Percentiles rank a stretch among this genome's conserved stretches.
Evolutionary conservation across 2,113 vertebrate genomes (phyloP).

Genomic region (Helogale parvula): DNA sequence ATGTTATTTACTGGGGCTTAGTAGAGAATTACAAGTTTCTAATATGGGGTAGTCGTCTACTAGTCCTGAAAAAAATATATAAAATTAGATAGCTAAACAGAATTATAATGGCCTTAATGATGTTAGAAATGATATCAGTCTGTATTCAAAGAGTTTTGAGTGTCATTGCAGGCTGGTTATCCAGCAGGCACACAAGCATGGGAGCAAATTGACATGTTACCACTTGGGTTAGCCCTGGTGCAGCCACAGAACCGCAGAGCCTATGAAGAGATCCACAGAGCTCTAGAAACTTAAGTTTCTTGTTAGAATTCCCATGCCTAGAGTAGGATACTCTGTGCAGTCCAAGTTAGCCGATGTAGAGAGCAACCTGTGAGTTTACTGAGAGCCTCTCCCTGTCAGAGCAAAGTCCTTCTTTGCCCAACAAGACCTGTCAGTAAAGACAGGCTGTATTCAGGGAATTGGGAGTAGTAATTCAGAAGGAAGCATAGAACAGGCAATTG

Average conservation of each 20-base stretch:
- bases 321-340: not conserved
- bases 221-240: not conserved
- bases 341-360: not conserved
- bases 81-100: not conserved
- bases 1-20: not conserved
- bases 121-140: not conserved
- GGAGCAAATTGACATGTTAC: not conserved
- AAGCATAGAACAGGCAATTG: not conserved
- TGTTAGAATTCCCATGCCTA: not conserved
- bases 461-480: not conserved
- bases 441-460: not conserved
- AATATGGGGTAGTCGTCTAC: not conserved
- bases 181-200: not conserved
- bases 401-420: not conserved
- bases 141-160: not conserved
- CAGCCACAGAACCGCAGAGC: not conserved
- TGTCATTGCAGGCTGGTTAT: not conserved
- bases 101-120: not conserved
- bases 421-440: not conserved
- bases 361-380: not conserved
- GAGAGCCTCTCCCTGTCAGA: not conserved
- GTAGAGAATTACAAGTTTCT: not conserved
- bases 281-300: not conserved
- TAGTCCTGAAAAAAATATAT: not conserved
- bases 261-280: not conserved